These are phyloP conservation scores for Ochropleura plecta DNA, from an alignment of 2,888 invertebrate species.

Conservation along the genomic window DNA sequence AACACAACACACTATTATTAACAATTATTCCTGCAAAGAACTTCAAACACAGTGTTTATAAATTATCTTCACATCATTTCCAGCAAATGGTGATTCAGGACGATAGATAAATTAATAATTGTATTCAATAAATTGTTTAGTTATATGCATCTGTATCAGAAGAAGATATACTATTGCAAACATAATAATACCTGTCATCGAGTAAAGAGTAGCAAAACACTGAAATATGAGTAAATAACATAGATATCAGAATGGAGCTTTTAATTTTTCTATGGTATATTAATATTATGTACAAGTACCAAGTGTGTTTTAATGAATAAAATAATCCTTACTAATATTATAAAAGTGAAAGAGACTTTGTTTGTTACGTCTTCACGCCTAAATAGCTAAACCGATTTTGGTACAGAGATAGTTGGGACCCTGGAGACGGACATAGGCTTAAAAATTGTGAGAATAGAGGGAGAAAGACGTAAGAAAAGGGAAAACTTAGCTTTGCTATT, in stretches of 20 bases:
- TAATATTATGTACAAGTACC: background rate
- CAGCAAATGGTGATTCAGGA: conserved; percentile 46
- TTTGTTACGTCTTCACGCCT: too few species aligned
- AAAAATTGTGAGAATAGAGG: too few species aligned
- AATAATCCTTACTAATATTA: too few species aligned
- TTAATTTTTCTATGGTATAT: too few species aligned
- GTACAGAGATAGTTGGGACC: too few species aligned
- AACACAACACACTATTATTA: background rate
- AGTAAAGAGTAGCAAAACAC: background rate
- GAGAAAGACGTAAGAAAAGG: too few species aligned
- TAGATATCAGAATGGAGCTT: too few species aligned
- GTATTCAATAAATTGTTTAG: conserved; percentile 14
- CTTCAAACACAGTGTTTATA: conserved; percentile 26
- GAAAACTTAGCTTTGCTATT: too few species aligned
- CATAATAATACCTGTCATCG: background rate
- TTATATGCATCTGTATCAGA: conserved; percentile 20
- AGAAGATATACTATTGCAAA: conserved; percentile 13
- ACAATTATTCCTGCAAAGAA: conserved; percentile 6
- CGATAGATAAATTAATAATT: conserved; percentile 35
- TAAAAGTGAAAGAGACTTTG: too few species aligned
- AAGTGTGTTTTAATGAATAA: too few species aligned
- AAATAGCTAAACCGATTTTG: too few species aligned
- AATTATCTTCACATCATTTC: conserved; percentile 35
- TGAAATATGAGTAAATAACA: conserved; percentile 1
- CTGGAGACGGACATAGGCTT: too few species aligned